Evolutionary conservation across 1,140 invertebrate species (phyloP).

Genomic region (Nasonia longicornis): DNA sequence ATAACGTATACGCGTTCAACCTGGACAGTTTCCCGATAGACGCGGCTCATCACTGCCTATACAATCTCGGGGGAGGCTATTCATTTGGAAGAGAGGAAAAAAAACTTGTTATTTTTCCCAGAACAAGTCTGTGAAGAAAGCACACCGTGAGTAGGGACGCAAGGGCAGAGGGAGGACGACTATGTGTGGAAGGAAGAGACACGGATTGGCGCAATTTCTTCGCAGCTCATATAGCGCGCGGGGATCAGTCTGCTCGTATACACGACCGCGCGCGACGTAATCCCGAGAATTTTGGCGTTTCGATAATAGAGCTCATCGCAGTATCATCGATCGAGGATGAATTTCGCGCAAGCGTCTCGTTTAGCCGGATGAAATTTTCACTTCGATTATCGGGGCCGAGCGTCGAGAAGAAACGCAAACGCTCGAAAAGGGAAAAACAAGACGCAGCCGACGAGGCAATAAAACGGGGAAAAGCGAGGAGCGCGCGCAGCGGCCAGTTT

Average conservation of each 20-base stretch:
- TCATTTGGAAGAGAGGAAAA: neutral
- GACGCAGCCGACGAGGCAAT: neutral
- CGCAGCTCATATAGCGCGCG: neutral
- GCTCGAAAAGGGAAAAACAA: neutral
- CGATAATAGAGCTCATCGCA: conserved; percentile 25
- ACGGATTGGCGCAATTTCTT: conserved; percentile 17
- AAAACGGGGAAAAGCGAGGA: neutral
- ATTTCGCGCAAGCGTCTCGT: neutral
- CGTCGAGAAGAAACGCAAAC: neutral
- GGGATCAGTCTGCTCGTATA: conserved; percentile 21
- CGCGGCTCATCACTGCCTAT: no score
- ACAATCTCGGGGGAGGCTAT: no score
- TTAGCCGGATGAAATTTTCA: neutral
- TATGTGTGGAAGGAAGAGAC: neutral
- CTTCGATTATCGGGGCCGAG: neutral
- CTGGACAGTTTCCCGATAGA: no score
- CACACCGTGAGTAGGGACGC: neutral
- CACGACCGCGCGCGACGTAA: neutral
- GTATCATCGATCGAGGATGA: no score
- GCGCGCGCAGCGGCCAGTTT: neutral
- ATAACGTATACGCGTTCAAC: no score
- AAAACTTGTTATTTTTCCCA: neutral
- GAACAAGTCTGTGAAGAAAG: neutral
- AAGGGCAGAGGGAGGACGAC: neutral
- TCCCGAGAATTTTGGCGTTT: conserved; percentile 21